Evolutionary conservation across 2,113 vertebrate genomes (phyloP), one percentile per base, ranked within the genome.

Genomic region (Marmota flaviventris): DNA sequence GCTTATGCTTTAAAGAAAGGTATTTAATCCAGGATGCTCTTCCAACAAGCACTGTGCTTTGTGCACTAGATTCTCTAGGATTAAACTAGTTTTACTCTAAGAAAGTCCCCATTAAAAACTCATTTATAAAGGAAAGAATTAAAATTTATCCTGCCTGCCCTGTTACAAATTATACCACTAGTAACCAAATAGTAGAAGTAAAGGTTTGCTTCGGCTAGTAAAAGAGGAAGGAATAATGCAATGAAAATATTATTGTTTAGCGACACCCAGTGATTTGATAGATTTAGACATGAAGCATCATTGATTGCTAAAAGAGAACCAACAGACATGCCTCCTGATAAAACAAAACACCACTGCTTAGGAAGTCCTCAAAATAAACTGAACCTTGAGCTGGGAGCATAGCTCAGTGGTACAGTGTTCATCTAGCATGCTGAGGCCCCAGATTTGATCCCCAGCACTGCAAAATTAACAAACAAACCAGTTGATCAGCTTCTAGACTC

Each of bases 201-300:
- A 78, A 81, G n/a, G 70, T 90, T 45, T 39, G 69, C 42, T 84
- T 85, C 81, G 42, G 63, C 70, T 92, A 88, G 76, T n/a, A 92
- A 53, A 29, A 12, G n/a, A 96, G 34, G 88, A 91, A 91, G 53
- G 56, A 61, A 85, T 63, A 61, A 51, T 37, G 37, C 4, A 82
- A 42, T 70, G 48, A 48, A 14, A 51, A 13, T 67, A 34, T 51
- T 18, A 58, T 58, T 58, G 20, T 58, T 58, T 58, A 58, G 56
- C 2, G 6, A 58, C 56, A 77, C 13, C 63, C 24, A 72, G 2
- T 39, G 61, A 10, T 45, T 56, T 37, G 58, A 48, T 25, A 4
- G 16, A 51, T 78, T 14, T 70, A 42, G 61, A 85, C 12, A 76
- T 63, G 51, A 63, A 37, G 39, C 72, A 79, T 37, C 73, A 73